Percentiles rank a stretch among this genome's conserved stretches.
Conservation (phyloP, 2,113 vertebrate species). For the Pongo abelii region DNA sequence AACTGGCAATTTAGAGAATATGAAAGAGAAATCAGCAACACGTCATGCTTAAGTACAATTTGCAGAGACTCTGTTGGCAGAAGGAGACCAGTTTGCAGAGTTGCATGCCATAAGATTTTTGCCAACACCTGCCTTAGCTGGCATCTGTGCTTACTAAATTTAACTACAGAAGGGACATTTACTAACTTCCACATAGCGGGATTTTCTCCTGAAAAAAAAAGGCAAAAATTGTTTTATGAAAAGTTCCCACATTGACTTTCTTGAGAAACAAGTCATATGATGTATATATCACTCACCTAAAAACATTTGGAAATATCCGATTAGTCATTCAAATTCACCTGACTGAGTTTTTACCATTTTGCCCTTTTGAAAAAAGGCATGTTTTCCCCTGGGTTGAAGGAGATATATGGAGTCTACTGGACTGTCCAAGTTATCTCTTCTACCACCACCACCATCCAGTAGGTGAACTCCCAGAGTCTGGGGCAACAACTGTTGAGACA, state of each 20-base stretch:
- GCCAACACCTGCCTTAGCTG: conserved; percentile 38
- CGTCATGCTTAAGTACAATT: not conserved
- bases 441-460: fast-evolving
- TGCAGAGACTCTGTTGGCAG: conserved; percentile 43
- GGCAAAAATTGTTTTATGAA: not conserved
- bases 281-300: not conserved
- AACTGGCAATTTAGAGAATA: not conserved
- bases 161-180: conserved; percentile 19
- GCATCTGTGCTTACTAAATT: conserved; percentile 41
- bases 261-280: not conserved
- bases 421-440: not conserved
- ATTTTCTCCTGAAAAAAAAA: conserved; percentile 11
- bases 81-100: conserved; percentile 30
- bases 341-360: not conserved
- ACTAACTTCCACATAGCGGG: not conserved
- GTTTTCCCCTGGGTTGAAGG: not conserved
- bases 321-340: not conserved
- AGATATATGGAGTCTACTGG: not conserved
- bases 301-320: not conserved
- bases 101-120: not conserved
- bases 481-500: not conserved
- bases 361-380: not conserved
- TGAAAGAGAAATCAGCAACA: conserved; percentile 17
- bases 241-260: not conserved
- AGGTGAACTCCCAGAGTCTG: not conserved